Evolutionary conservation across 2,888 invertebrate species (phyloP), one percentile per base, ranked within the genome.

Genomic region (Lamproptera curius): DNA sequence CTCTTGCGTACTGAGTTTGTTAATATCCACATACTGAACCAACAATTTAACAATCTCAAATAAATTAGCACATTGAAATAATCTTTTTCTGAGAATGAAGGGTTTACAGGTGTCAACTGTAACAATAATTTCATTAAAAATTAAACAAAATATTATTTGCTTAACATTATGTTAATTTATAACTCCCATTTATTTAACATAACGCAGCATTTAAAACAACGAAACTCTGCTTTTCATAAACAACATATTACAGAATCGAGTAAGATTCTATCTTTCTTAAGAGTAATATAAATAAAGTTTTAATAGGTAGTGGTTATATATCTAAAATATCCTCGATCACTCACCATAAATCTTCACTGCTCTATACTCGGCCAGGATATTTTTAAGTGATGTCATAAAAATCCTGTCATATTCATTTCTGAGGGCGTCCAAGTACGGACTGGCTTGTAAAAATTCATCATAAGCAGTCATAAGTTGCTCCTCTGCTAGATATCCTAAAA

Each of bases 381-480:
- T 80, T 60, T 63, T 80, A 8, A 88, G 70, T 51, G 88, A 83
- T 62, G 82, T 85, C 82, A 88, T 87, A 61, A 85, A 79, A 58
- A 85, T 76, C 57, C 86, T 78, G 65, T 85, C 86, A 73, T 80
- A 87, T 63, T 84, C 88, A 70, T 83, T 87, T 53, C 67, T 67
- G 28, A 74, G 63, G 9, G 80, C 86, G 55, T 86, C 87, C 57
- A 88, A 70, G 61, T 86, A 86, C 0, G 83, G 85, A 55, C 87
- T 86, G 3, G 80, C 78, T 63, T 82, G 79, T 1, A 88, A 64
- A 55, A 88, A 88, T 62, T 87, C 87, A 72, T 87, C 85, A 61
- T 88, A 88, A 0, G 82, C 85, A 20, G 82, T 82, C 85, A 84
- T 84, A 49, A 88, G 74, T 63, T 87, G 82, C 62, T 88, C 86